phyloP scores from a whole-genome alignment of 2,113 vertebrate species.

The Thalassoma bifasciatum region DNA sequence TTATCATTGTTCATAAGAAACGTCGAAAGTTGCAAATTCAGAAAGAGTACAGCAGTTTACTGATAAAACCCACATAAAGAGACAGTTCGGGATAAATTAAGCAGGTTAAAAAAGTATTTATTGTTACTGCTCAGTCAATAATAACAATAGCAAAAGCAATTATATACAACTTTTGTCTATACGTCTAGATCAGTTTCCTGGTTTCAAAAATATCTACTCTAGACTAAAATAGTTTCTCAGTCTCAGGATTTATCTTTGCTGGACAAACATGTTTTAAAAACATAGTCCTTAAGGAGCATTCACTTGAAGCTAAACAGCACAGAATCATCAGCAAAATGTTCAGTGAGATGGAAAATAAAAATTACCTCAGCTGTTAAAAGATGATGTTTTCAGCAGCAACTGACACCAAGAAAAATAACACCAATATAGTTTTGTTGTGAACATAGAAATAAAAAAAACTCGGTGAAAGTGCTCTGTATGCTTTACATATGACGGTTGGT shows the following conservation, averaged over 20 bases:
- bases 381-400: background rate
- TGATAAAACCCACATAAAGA: background rate
- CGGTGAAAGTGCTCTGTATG: background rate
- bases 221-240: background rate
- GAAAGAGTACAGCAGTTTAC: no score
- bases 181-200: background rate
- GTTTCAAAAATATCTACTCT: slow-evolving; percentile 14
- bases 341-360: background rate
- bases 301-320: no score
- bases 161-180: background rate
- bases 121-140: background rate
- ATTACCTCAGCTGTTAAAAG: background rate
- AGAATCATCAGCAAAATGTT: no score
- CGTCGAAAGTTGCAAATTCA: no score
- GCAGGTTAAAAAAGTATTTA: background rate
- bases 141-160: background rate
- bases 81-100: background rate
- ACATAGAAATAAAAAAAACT: background rate
- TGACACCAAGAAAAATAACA: background rate
- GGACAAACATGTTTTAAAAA: background rate
- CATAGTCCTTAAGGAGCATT: no score
- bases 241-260: background rate
- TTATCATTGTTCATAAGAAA: no score
- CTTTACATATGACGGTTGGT: slow-evolving; percentile 29
- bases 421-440: background rate